Evolutionary conservation across 1,140 invertebrate genomes (phyloP), one percentile per base, ranked within the genome.

Genomic region (Pseudoatta argentina): DNA sequence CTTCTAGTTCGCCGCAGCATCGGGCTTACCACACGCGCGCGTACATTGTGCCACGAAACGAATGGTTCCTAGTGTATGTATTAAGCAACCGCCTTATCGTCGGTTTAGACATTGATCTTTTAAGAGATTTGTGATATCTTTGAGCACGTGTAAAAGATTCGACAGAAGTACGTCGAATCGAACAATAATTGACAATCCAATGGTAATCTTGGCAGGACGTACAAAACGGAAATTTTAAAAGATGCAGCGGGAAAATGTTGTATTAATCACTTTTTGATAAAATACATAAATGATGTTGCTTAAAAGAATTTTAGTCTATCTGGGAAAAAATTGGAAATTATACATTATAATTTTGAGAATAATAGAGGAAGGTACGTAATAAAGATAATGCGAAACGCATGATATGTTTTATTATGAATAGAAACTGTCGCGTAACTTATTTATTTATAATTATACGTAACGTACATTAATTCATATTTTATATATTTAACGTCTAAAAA

Each of bases 251-350:
- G 3, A 75, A 39, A 12, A 67, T 30, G n/a, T 61, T 10, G 8
- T 14, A 12, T 73, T 75, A 59, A 75, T 59, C 12, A 73, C n/a
- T 64, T n/a, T 77, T 64, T 18, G 2, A 72, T 10, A 55, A 2
- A 73, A 57, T 73, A 27, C 18, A 3, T 12, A 16, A 72, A 27
- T 48, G 2, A 59, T 59, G n/a, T 76, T 4, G 21, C 30, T 73
- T 73, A 57, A 34, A 57, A 72, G 8, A n/a, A 73, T 5, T 57
- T 73, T 57, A 57, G 4, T 18, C 24, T 5, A 5, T 73, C 27
- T 18, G 16, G 10, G 10, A 73, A 34, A 55, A 21, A n/a, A 5
- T 57, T 30, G 18, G 53, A 72, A 72, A 27, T 55, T 55, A n/a
- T 57, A 30, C 48, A 34, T 73, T 57, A 57, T 21, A 73, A 12